Percentiles rank a stretch among this genome's conserved stretches.
phyloP scores from a whole-genome alignment of 2,113 vertebrate genomes.

The Ctenomys sociabilis region DNA sequence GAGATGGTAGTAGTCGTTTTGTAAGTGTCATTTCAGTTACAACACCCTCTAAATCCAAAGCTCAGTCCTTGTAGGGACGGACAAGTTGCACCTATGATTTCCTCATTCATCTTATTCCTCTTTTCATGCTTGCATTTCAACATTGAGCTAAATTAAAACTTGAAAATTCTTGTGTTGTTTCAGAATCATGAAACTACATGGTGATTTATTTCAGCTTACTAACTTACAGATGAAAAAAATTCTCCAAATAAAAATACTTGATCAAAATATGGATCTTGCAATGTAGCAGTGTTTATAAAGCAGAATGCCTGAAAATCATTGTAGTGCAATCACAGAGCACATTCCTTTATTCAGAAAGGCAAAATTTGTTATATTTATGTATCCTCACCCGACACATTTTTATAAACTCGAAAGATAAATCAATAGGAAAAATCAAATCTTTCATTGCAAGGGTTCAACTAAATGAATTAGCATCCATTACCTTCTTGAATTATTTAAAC shows the following conservation, averaged over 20 bases:
- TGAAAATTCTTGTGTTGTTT: not conserved
- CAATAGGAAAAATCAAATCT: not conserved
- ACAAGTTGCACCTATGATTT: not conserved
- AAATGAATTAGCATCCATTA: not conserved
- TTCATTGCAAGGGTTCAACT: not conserved
- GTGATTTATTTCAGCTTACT: not conserved
- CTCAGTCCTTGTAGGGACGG: not conserved
- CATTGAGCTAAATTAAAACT: not conserved
- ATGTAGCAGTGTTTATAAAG: not conserved
- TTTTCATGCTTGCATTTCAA: not conserved
- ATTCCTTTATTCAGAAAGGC: not conserved
- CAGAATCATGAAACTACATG: not conserved
- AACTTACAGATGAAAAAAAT: not conserved
- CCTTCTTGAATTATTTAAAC: not conserved
- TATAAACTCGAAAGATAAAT: not conserved
- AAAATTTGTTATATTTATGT: not conserved
- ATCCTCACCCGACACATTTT: not conserved
- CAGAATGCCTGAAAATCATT: not conserved
- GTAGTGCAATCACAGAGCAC: not conserved
- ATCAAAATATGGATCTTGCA: not conserved
- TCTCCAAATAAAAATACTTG: not conserved
- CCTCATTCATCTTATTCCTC: not conserved
- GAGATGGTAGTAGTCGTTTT: not conserved
- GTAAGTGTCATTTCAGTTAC: not conserved
- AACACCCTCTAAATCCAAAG: not conserved